phyloP scores from a whole-genome alignment of 2,113 vertebrate genomes.

The Myrmecophaga tridactyla region DNA sequence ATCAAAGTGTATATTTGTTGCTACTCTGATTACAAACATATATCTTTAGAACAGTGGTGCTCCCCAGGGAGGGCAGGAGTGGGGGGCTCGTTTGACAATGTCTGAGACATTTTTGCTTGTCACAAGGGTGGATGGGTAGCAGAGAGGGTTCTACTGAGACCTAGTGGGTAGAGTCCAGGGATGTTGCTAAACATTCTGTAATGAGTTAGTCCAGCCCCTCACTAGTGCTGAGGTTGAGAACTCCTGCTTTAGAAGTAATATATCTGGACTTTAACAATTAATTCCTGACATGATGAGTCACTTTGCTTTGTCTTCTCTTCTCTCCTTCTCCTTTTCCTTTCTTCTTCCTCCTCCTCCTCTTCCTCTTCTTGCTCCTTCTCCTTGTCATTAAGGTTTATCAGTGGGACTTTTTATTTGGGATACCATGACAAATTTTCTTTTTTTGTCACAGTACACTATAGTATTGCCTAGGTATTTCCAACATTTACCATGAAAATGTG shows the following conservation, averaged over 20 bases:
- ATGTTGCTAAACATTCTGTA: fast-evolving
- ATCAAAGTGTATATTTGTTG: neutral
- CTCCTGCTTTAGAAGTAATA: neutral
- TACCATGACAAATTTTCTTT: neutral
- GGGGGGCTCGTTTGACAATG: neutral
- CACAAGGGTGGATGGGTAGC: neutral
- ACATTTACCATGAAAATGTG: neutral
- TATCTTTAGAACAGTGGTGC: conserved; percentile 12
- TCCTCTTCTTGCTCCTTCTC: no score
- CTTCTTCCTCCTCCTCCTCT: neutral
- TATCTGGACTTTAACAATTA: neutral
- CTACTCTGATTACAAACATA: neutral
- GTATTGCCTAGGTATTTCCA: neutral
- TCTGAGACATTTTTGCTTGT: conserved; percentile 6
- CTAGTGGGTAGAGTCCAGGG: neutral
- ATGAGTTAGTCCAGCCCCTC: neutral
- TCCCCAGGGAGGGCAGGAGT: neutral
- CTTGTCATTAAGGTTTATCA: neutral
- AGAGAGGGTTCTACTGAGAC: neutral
- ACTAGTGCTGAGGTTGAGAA: neutral
- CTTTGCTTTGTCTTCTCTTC: neutral
- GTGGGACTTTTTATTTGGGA: neutral
- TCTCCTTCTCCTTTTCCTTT: neutral
- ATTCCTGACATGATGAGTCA: neutral
- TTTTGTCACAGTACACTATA: neutral